Evolutionary conservation across 2,888 invertebrate species (phyloP).

Genomic region (Cryptophagus acutangulus): DNA sequence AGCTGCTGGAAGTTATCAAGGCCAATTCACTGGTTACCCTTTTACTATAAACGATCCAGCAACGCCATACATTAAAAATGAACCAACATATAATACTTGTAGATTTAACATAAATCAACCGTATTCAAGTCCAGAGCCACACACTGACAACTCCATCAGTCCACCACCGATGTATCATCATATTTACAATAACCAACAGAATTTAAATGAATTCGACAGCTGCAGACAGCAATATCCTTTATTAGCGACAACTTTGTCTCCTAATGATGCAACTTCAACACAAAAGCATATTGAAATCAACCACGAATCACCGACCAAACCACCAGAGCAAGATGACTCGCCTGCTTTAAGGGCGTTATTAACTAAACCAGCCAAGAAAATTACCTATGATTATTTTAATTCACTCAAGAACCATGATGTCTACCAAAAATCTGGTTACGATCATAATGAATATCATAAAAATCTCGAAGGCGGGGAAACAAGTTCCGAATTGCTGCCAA

Average conservation of each 20-base stretch:
- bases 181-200: slow-evolving; percentile 25
- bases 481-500: slow-evolving; percentile 3
- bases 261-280: slow-evolving; percentile 22
- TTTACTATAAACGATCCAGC: slow-evolving; percentile 2
- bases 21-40: slow-evolving; percentile 17
- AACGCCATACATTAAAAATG: slow-evolving; percentile 25
- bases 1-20: slow-evolving; percentile 18
- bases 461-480: slow-evolving; percentile 47
- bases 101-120: slow-evolving; percentile 29
- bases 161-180: slow-evolving; percentile 19
- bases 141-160: slow-evolving; percentile 34
- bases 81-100: slow-evolving; percentile 28
- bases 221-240: slow-evolving; percentile 27
- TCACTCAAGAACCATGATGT: slow-evolving; percentile 25
- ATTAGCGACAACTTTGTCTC: slow-evolving; percentile 24
- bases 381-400: slow-evolving; percentile 38
- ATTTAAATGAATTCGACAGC: slow-evolving; percentile 32
- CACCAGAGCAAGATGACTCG: slow-evolving; percentile 44
- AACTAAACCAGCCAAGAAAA: slow-evolving; percentile 43
- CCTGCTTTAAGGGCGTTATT: slow-evolving; percentile 58
- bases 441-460: slow-evolving; percentile 17
- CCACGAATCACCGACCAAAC: slow-evolving; percentile 21
- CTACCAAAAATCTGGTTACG: slow-evolving; percentile 38
- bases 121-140: slow-evolving; percentile 17
- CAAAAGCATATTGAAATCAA: slow-evolving; percentile 8